phyloP scores from a whole-genome alignment of 2,888 invertebrate species.

The Sarcophaga subvicina region DNA sequence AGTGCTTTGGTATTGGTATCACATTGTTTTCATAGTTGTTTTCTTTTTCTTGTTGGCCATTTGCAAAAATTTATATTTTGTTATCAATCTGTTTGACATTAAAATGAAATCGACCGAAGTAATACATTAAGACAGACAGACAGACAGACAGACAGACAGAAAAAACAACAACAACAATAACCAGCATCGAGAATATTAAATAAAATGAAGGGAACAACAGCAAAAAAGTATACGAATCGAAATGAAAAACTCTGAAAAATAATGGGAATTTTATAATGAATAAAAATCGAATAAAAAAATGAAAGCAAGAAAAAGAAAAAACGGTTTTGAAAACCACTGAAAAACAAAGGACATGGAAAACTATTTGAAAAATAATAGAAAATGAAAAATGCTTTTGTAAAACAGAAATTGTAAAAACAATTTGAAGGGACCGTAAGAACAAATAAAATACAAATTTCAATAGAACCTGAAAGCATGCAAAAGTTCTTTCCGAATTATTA shows the following conservation, averaged over 20 bases:
- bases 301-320: neutral
- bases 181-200: conserved; percentile 21
- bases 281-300: conserved; percentile 10
- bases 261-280: conserved; percentile 60
- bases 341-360: conserved; percentile 41
- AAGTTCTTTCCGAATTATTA: no score
- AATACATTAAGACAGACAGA: conserved; percentile 38
- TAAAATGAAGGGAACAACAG: neutral
- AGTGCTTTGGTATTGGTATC: neutral
- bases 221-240: neutral
- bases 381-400: neutral
- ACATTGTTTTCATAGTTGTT: conserved; percentile 15
- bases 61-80: conserved; percentile 62
- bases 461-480: no score
- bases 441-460: neutral
- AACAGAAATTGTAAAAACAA: neutral
- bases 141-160: no score
- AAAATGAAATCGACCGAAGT: conserved; percentile 61
- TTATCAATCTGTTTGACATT: conserved; percentile 68
- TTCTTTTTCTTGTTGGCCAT: conserved; percentile 39
- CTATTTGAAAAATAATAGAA: neutral
- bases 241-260: conserved; percentile 60
- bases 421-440: neutral
- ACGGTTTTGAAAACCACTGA: neutral
- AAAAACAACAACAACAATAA: conserved; percentile 28